These are phyloP conservation scores for Xiphophorus maculatus DNA, from an alignment of 2,113 vertebrate species.

Conservation along the genomic window DNA sequence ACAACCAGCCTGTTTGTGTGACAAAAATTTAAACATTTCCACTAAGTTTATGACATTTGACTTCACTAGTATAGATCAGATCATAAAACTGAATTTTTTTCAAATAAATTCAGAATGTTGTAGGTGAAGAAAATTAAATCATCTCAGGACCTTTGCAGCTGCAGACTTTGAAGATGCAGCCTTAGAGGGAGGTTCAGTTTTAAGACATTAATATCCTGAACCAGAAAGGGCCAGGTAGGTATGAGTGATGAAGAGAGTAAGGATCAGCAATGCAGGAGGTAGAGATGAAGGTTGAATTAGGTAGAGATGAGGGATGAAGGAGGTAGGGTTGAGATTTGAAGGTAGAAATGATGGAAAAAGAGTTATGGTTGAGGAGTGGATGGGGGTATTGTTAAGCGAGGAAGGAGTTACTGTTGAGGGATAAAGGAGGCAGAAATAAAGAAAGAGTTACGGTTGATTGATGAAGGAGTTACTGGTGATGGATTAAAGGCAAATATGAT, in stretches of 20 bases:
- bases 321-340: neutral
- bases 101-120: neutral
- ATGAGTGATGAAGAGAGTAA: neutral
- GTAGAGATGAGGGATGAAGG: neutral
- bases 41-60: neutral
- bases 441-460: neutral
- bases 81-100: neutral
- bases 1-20: neutral
- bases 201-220: neutral
- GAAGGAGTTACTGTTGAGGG: neutral
- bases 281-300: neutral
- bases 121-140: neutral
- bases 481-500: neutral
- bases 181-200: neutral
- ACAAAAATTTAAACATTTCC: neutral
- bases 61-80: neutral
- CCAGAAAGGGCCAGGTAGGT: neutral
- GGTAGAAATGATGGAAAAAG: neutral
- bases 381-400: neutral
- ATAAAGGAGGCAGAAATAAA: neutral
- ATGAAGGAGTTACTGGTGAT: neutral
- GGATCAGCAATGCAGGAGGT: neutral
- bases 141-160: neutral
- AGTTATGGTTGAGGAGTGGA: neutral
- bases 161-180: too few relatives aligned